Conservation (phyloP, 2,888 invertebrate species). For the Saturnia japonica region DNA sequence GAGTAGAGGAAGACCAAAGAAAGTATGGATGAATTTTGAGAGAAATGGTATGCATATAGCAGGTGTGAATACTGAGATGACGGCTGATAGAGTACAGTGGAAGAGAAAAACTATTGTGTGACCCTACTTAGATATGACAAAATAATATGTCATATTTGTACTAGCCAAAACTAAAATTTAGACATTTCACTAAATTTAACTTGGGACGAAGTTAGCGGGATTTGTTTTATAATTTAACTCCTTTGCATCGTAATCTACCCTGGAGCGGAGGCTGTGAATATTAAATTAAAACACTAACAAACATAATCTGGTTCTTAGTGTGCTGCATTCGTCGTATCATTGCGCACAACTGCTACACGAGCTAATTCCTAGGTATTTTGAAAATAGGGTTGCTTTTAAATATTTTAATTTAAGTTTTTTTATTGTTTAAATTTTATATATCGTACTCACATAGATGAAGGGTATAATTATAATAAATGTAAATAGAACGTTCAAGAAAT, state of each 20-base stretch:
- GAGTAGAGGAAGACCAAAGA: too few species aligned
- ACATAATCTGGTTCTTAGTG: conserved; percentile 11
- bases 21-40: too few species aligned
- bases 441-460: not conserved
- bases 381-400: conserved; percentile 7
- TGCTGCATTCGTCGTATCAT: conserved; percentile 16
- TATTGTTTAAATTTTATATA: not conserved
- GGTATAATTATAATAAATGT: not conserved
- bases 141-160: not conserved
- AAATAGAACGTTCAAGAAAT: not conserved
- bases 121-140: too few species aligned
- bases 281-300: conserved; percentile 10
- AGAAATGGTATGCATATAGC: too few species aligned
- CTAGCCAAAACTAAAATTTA: not conserved
- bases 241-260: conserved; percentile 2
- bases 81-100: too few species aligned
- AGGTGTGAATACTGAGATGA: too few species aligned
- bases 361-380: conserved; percentile 11
- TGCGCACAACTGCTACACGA: conserved; percentile 4
- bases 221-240: conserved; percentile 7
- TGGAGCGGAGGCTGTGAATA: conserved; percentile 2
- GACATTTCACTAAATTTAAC: not conserved
- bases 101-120: too few species aligned
- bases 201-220: not conserved
- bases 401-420: not conserved